Percentiles rank a stretch among this genome's conserved stretches.
Evolutionary conservation across 2,797 vertebrate species (phyloP).

Genomic region (Typhlichthys eigenmanni): DNA sequence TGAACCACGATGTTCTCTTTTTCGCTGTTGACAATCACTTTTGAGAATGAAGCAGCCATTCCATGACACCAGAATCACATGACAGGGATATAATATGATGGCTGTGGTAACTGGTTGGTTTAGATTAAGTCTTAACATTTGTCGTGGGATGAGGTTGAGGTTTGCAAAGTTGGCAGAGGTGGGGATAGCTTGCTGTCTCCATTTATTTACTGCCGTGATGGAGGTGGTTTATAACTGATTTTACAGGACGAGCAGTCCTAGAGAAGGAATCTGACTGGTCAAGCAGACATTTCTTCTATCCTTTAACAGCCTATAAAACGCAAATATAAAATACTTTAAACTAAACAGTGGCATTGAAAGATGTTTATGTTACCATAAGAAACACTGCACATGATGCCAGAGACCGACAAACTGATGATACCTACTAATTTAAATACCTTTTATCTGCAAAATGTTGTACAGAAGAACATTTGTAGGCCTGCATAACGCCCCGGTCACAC

Average conservation of each 20-base stretch:
- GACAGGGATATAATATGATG: too few species aligned
- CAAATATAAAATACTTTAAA: not conserved
- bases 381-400: too few species aligned
- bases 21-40: too few species aligned
- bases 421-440: too few species aligned
- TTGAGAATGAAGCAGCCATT: too few species aligned
- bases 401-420: too few species aligned
- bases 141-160: not conserved
- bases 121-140: not conserved
- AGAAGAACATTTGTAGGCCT: too few species aligned
- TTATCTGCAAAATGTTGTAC: too few species aligned
- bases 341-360: not conserved
- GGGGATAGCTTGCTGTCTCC: constrained; percentile 3
- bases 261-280: constrained; percentile 5
- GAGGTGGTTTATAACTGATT: not conserved
- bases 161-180: not conserved
- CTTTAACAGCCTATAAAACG: not conserved
- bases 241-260: not conserved
- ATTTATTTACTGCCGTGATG: not conserved
- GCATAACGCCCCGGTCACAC: too few species aligned
- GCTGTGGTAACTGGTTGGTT: not conserved
- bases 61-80: too few species aligned
- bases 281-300: not conserved
- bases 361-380: too few species aligned
- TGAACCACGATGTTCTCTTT: too few species aligned